Evolutionary conservation across 2,113 vertebrate genomes (phyloP), one percentile per base, ranked within the genome.

Genomic region (Pachycephala philippinensis): DNA sequence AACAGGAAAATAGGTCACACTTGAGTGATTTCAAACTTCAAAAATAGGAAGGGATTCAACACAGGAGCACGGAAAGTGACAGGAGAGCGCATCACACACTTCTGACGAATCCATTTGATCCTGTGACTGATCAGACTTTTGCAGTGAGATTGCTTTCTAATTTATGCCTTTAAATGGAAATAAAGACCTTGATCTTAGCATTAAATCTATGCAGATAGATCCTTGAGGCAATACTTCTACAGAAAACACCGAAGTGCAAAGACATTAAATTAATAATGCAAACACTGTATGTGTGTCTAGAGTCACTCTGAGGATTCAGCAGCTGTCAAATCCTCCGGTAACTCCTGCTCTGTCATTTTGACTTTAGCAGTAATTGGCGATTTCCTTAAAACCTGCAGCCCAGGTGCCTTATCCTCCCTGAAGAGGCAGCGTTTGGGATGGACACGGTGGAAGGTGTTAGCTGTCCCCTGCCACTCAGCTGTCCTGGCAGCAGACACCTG

Each of bases 181-280:
- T 79, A 82, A 78, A 78, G 20, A 70, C 91, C 53, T 89, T 94
- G 89, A 78, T 91, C 84, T 78, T 56, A 44, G 57, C 40, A 64
- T 71, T 56, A 39, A 47, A 74, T 54, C 78, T 86, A 87, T 26
- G 60, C 84, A 84, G 60, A 84, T 53, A 87, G 57, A 82, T 40
- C 74, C 89, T 37, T n/a, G 60, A 84, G 87, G 64, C 87, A 84
- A 76, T 23, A 71, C 66, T 83, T 69, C 39, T 63, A 37, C 2
- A 68, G 65, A 90, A 94, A 83, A 92, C 52, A 83, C 60, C 15
- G 2, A 95, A 82, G 65, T 45, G 87, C 77, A 82, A 78, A 91
- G 87, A 45, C 74, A 64, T 56, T 71, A 71, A 87, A 95, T 92
- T 60, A 95, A 78, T 57, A 84, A 92, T 27, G 52, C 93, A 95